phyloP scores from a whole-genome alignment of 1,140 invertebrate genomes.

The Anthonomus grandis region DNA sequence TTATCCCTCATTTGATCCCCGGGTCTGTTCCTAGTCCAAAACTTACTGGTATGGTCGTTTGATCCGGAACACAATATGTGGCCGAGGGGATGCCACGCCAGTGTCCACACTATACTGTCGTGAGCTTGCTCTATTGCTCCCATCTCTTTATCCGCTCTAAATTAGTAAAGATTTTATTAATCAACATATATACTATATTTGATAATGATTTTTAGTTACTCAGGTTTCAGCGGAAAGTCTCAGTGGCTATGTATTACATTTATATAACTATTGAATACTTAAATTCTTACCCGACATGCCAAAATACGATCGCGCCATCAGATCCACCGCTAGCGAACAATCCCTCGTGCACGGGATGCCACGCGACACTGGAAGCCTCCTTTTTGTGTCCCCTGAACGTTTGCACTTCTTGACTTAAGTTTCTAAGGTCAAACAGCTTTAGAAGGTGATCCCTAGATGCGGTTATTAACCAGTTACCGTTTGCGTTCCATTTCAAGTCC shows the following conservation, averaged over 20 bases:
- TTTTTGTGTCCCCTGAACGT: slow-evolving; percentile 98
- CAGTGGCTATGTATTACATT: too few relatives aligned
- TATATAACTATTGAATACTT: neutral
- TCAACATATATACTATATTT: too few relatives aligned
- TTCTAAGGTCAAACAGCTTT: slow-evolving; percentile 97
- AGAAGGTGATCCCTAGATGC: slow-evolving; percentile 96
- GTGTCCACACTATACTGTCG: slow-evolving; percentile 97
- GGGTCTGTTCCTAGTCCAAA: slow-evolving; percentile 98
- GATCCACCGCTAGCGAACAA: slow-evolving; percentile 96
- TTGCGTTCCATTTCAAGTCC: slow-evolving; percentile 98
- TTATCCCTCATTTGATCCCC: slow-evolving; percentile 98
- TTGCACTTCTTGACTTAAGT: slow-evolving; percentile 90
- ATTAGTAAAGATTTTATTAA: slow-evolving; percentile 53
- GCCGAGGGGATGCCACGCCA: slow-evolving; percentile 98
- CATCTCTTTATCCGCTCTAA: slow-evolving; percentile 94
- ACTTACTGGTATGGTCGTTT: slow-evolving; percentile 97
- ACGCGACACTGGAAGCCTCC: slow-evolving; percentile 94
- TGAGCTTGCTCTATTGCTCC: slow-evolving; percentile 97
- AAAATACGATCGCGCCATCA: slow-evolving; percentile 96
- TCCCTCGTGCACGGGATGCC: slow-evolving; percentile 97
- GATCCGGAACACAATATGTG: slow-evolving; percentile 98
- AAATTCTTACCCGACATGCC: slow-evolving; percentile 86
- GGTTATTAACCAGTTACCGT: slow-evolving; percentile 99
- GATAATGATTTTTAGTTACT: too few relatives aligned
- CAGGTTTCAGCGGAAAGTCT: too few relatives aligned